Conservation (phyloP, 1,140 invertebrate genomes). For the Ephestia elutella region DNA sequence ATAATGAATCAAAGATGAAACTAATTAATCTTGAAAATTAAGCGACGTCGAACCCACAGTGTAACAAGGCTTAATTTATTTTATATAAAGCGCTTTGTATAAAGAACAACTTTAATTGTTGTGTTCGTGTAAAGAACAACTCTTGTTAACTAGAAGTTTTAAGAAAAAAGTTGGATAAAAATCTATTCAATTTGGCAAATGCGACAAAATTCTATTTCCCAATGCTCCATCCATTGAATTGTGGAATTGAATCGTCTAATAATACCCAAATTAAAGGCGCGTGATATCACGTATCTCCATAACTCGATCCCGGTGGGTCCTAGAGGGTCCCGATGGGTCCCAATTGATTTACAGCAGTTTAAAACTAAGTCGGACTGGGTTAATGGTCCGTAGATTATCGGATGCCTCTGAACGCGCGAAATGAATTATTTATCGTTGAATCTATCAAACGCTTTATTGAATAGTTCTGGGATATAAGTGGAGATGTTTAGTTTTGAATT, state of each 20-base stretch:
- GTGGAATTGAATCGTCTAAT: not conserved
- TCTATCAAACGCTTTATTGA: constrained; percentile 10
- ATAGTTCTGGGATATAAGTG: not conserved
- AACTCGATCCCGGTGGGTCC: constrained; percentile 27
- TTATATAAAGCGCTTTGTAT: too few relatives aligned
- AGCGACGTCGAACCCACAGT: too few relatives aligned
- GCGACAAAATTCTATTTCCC: too few relatives aligned
- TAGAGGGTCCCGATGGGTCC: constrained; percentile 23
- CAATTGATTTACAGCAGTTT: constrained; percentile 45
- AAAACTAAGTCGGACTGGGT: constrained; percentile 32
- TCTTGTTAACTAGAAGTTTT: too few relatives aligned
- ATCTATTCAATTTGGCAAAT: too few relatives aligned
- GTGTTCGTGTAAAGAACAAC: too few relatives aligned
- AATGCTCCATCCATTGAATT: not conserved
- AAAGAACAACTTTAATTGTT: too few relatives aligned
- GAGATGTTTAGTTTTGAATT: not conserved
- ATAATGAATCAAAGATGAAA: too few relatives aligned
- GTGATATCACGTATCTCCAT: not conserved
- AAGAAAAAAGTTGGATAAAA: too few relatives aligned
- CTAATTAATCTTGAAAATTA: too few relatives aligned
- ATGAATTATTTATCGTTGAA: constrained; percentile 21
- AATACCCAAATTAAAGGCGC: not conserved
- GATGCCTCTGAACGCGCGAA: constrained; percentile 13
- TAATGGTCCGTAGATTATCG: constrained; percentile 28
- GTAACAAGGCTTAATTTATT: too few relatives aligned